These are phyloP conservation scores for Coptodon rendalli DNA, from an alignment of 2,113 vertebrate genomes.

Conservation along the genomic window DNA sequence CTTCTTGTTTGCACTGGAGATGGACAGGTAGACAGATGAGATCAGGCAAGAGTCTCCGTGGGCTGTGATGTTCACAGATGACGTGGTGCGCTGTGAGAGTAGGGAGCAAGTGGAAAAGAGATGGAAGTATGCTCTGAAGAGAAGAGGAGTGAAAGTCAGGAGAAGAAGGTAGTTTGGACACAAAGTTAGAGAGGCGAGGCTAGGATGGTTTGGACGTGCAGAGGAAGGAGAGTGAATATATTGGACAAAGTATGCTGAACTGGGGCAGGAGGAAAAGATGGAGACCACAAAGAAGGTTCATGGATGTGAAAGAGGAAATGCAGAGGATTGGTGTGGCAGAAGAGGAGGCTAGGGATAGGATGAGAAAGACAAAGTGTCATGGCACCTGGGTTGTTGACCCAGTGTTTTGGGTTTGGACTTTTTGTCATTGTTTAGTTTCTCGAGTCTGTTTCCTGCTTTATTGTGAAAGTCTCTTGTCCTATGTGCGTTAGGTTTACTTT, in stretches of 20 bases:
- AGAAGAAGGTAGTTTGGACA: not conserved
- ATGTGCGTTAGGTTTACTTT: not conserved
- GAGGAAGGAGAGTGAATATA: not conserved
- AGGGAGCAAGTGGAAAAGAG: not conserved
- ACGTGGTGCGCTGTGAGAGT: not conserved
- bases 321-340: not conserved
- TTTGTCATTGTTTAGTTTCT: not conserved
- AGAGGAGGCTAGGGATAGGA: not conserved
- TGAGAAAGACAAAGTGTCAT: not conserved
- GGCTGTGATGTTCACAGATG: not conserved
- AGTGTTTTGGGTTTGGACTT: not conserved
- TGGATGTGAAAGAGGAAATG: not conserved
- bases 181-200: not conserved
- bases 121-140: not conserved
- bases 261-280: not conserved
- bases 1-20: not conserved
- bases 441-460: accelerated
- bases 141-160: not conserved
- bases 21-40: not conserved
- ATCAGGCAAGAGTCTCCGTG: not conserved
- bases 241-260: not conserved
- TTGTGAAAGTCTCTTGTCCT: not conserved
- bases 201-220: not conserved
- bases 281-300: not conserved
- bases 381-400: not conserved